phyloP scores from a whole-genome alignment of 2,888 invertebrate genomes.

The Pemphredon lugubris region DNA sequence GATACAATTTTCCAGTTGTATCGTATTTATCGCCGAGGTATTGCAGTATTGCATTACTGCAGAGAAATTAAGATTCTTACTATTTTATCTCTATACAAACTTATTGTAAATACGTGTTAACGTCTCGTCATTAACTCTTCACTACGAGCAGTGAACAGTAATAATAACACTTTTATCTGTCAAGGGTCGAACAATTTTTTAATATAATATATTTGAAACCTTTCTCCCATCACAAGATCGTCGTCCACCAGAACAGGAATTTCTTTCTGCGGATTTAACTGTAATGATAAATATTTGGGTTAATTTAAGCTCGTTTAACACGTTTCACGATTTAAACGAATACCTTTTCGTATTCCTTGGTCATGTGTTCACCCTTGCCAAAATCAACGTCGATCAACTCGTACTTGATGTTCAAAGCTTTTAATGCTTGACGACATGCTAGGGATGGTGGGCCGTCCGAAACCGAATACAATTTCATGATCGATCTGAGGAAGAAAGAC shows the following conservation, averaged over 20 bases:
- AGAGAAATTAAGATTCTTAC: no score
- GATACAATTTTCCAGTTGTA: constrained; percentile 86
- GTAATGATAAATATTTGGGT: constrained; percentile 71
- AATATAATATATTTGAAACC: no score
- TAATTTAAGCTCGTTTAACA: no score
- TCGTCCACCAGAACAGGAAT: constrained; percentile 90
- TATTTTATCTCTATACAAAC: no score
- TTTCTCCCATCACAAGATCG: constrained; percentile 90
- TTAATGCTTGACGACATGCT: constrained; percentile 87
- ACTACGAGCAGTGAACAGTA: no score
- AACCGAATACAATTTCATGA: constrained; percentile 87
- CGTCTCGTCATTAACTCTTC: no score
- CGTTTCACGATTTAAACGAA: background rate
- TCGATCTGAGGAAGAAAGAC: constrained; percentile 9
- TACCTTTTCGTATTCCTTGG: constrained; percentile 87
- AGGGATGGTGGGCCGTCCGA: constrained; percentile 91
- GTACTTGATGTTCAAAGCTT: constrained; percentile 85
- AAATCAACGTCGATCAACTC: constrained; percentile 87
- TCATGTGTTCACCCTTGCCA: constrained; percentile 88
- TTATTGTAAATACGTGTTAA: no score
- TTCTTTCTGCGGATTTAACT: constrained; percentile 91
- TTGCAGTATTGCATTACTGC: constrained; percentile 84
- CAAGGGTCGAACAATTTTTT: no score
- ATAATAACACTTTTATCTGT: no score
- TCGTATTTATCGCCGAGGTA: constrained; percentile 90